Percentiles rank a stretch among this genome's conserved stretches.
These are phyloP conservation scores for Epizoanthus scotinus DNA, from an alignment of 92 coral and sea anemone genomes.

Conservation along the genomic window DNA sequence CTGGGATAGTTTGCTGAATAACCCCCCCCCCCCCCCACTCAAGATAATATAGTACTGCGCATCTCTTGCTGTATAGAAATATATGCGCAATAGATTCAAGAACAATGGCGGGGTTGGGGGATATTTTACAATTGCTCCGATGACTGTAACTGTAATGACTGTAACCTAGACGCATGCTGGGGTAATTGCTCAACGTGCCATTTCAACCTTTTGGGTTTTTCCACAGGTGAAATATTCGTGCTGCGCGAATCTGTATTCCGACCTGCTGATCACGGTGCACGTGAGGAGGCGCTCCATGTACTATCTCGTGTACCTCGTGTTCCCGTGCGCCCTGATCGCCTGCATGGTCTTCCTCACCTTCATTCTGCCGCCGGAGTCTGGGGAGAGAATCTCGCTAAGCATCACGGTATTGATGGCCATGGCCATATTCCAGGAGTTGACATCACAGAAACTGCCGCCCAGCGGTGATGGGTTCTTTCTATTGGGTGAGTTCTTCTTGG, in stretches of 20 bases:
- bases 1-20: too few species aligned
- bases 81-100: too few species aligned
- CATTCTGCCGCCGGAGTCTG: constrained; percentile 86
- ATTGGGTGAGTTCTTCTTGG: constrained; percentile 54
- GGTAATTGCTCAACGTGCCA: background rate
- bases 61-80: too few species aligned
- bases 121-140: too few species aligned
- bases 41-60: too few species aligned
- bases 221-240: constrained; percentile 58
- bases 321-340: constrained; percentile 83
- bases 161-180: too few species aligned
- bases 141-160: too few species aligned
- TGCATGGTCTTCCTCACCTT: constrained; percentile 79
- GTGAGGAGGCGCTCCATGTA: constrained; percentile 66
- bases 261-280: constrained; percentile 50
- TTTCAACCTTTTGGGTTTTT: background rate
- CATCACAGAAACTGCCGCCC: constrained; percentile 79
- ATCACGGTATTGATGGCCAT: constrained; percentile 90
- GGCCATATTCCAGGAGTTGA: constrained; percentile 89
- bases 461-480: constrained; percentile 76
- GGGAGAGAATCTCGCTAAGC: constrained; percentile 85
- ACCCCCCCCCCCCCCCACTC: too few species aligned
- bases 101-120: too few species aligned
- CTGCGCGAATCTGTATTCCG: constrained; percentile 63
- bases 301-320: constrained; percentile 73